A percentile compares a stretch with the other conserved stretches of the same genome.
Evolutionary conservation across 2,113 vertebrate genomes (phyloP).

Genomic region (Pterocles gutturalis): DNA sequence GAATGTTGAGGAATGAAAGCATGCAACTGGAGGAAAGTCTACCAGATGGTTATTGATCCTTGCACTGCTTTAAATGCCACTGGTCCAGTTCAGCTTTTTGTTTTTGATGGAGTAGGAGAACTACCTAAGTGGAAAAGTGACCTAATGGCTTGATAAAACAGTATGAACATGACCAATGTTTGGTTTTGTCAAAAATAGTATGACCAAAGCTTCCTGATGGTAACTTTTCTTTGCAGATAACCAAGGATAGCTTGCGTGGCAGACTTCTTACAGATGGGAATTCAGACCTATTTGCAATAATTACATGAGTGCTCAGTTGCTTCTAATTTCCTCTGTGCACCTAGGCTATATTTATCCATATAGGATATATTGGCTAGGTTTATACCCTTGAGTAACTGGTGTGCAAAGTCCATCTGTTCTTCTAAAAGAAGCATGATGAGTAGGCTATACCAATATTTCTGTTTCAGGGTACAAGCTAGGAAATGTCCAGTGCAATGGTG

Average conservation of each 20-base stretch:
- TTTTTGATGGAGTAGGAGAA: neutral
- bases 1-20: neutral
- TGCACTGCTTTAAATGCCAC: neutral
- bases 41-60: neutral
- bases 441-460: neutral
- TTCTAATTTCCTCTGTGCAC: neutral
- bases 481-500: neutral
- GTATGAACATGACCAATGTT: neutral
- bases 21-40: neutral
- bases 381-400: neutral
- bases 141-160: neutral
- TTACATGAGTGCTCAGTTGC: neutral
- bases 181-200: neutral
- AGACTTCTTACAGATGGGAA: neutral
- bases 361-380: neutral
- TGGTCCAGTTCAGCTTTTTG: neutral
- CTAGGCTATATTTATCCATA: neutral
- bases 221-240: neutral
- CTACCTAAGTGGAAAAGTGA: neutral
- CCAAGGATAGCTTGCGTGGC: neutral
- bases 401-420: neutral
- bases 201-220: neutral
- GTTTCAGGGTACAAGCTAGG: neutral
- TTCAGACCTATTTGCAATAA: neutral
- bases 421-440: neutral